phyloP scores from a whole-genome alignment of 2,113 vertebrate species.

The Myotis yumanensis region DNA sequence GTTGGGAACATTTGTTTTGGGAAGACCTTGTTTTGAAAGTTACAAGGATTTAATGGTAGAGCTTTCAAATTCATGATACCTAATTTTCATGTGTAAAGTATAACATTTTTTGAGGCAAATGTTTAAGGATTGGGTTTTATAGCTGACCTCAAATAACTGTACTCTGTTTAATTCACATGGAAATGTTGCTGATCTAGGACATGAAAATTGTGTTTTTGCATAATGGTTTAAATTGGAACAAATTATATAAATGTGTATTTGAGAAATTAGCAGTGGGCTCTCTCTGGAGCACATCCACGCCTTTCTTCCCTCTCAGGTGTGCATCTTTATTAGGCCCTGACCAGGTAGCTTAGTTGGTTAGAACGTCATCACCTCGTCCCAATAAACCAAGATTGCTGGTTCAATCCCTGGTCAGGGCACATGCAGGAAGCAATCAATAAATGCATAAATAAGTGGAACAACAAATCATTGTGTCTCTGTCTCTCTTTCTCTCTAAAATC shows the following conservation, averaged over 20 bases:
- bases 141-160: background rate
- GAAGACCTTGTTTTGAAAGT: background rate
- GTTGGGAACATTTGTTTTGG: conserved; percentile 12
- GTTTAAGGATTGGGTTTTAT: background rate
- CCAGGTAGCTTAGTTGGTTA: background rate
- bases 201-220: background rate
- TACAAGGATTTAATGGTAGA: background rate
- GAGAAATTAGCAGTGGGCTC: background rate
- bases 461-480: background rate
- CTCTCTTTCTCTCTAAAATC: background rate
- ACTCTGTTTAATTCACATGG: background rate
- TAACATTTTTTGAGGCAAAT: background rate
- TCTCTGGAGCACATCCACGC: background rate
- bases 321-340: background rate
- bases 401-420: background rate
- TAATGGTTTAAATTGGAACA: background rate
- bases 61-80: conserved; percentile 24
- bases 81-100: background rate
- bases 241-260: background rate
- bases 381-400: background rate
- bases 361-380: background rate
- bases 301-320: background rate
- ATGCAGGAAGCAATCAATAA: background rate
- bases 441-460: background rate
- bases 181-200: background rate